phyloP scores from a whole-genome alignment of 2,113 vertebrate species.

The Rhadina sibilatrix region DNA sequence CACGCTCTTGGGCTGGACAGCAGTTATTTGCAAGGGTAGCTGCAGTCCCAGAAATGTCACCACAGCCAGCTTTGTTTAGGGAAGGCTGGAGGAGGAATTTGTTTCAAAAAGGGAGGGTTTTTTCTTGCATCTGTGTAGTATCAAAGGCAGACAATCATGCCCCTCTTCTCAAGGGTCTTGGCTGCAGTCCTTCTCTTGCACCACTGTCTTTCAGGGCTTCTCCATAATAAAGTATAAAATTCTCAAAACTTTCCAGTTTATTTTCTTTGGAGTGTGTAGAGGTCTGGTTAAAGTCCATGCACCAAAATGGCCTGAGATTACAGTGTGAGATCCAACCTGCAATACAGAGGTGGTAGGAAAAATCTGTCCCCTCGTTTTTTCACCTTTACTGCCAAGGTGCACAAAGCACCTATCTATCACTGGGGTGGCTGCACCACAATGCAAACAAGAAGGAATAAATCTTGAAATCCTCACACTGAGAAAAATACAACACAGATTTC shows the following conservation, averaged over 20 bases:
- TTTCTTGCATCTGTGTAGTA: not conserved
- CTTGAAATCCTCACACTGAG: not conserved
- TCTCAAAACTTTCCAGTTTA: not conserved
- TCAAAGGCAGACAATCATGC: rapidly evolving
- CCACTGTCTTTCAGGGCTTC: not conserved
- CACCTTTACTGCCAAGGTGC: not conserved
- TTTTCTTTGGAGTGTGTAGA: not conserved
- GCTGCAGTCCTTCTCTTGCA: not conserved
- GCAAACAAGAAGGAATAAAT: not conserved
- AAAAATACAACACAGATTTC: not conserved
- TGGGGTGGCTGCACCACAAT: not conserved
- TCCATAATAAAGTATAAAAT: not conserved
- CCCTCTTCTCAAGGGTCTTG: not conserved
- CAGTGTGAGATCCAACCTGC: not conserved
- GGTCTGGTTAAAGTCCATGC: not conserved
- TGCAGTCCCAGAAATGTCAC: not conserved
- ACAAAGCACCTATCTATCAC: not conserved
- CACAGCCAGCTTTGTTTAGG: not conserved
- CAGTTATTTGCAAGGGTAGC: not conserved
- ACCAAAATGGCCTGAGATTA: not conserved
- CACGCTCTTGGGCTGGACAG: not conserved
- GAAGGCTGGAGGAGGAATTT: not conserved
- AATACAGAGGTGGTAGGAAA: not conserved
- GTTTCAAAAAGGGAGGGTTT: not conserved
- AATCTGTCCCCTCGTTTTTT: not conserved